Conservation (phyloP, 2,888 invertebrate genomes). For the Urechis unicinctus region DNA sequence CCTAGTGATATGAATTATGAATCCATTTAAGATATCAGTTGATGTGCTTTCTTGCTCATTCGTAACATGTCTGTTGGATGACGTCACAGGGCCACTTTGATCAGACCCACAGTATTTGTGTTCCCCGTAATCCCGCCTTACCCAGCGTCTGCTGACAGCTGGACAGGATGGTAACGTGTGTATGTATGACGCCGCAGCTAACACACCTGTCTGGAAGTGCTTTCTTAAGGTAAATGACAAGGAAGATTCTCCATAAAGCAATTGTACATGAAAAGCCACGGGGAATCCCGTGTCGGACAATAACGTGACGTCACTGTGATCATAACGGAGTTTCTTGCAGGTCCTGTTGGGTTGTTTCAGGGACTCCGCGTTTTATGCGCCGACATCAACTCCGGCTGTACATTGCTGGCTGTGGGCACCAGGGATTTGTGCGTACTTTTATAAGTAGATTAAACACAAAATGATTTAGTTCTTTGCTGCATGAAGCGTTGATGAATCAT, state of each 20-base stretch:
- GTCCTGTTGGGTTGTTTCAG: slow-evolving; percentile 12
- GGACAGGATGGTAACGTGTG: slow-evolving; percentile 40
- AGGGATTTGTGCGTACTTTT: slow-evolving; percentile 9
- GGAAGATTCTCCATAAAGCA: too few relatives aligned
- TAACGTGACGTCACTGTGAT: background rate
- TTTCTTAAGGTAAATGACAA: slow-evolving; percentile 34
- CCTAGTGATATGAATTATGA: too few relatives aligned
- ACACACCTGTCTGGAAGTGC: slow-evolving; percentile 31
- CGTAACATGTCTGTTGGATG: too few relatives aligned
- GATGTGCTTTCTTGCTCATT: too few relatives aligned
- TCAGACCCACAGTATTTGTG: slow-evolving; percentile 28
- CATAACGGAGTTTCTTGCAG: background rate
- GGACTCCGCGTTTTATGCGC: slow-evolving; percentile 29
- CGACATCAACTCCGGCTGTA: slow-evolving; percentile 17
- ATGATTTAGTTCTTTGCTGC: background rate
- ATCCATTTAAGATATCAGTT: background rate
- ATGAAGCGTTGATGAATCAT: too few relatives aligned
- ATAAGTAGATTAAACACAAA: background rate
- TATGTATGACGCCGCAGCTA: slow-evolving; percentile 27
- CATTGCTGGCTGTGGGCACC: slow-evolving; percentile 5
- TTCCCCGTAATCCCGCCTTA: slow-evolving; percentile 17
- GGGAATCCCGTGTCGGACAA: too few relatives aligned
- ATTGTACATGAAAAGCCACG: too few relatives aligned
- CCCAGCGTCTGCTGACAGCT: slow-evolving; percentile 32
- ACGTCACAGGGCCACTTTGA: slow-evolving; percentile 45